Evolutionary conservation across 92 coral and sea anemone species (phyloP), one percentile per base, ranked within the genome.

Genomic region (Chrysogorgia sp.): DNA sequence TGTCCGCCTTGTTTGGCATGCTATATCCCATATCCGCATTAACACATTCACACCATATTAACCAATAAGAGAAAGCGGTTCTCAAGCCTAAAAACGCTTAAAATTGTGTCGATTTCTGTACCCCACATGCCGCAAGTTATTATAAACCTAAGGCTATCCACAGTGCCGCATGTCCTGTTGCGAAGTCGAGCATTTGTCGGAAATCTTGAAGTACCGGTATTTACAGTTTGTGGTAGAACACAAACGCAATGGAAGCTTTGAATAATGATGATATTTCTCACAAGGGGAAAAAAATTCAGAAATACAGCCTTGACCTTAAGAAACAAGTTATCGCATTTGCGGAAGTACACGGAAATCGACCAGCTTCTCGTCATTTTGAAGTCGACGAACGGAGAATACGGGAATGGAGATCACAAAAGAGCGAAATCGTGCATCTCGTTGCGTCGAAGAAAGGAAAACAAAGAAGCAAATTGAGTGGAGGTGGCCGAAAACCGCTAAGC

Each of bases 241-340:
- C 47, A 37, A 64, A 64, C 71, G 1, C 80, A 55, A 57, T 57
- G 80, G 80, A 58, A 60, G 80, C 63, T 60, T 60, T 56, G 45
- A 74, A 74, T 74, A 74, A 74, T 55, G 80, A 74, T 74, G 80
- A 34, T 55, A 75, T 22, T 31, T 69, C 76, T 69, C 76, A 69
- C 32, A 69, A 0, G 76, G 76, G 76, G 58, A 45, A 69, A 69
- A 69, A 69, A 45, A n/a, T 25, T 60, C 37, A 76, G 82, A 76
- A 76, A 52, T 76, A 76, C 82, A 76, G 82, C 59, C 81, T 75
- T 75, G 81, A 22, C 58, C 20, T 86, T 33, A 86, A 90, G 77
- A 88, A 89, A 84, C 76, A 90, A 83, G 90, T 90, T 53, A 86
- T 86, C 35, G 85, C 88, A 26, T 86, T 45, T 72, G 96, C 89